These are phyloP conservation scores for Agrochola circellaris DNA, from an alignment of 2,888 invertebrate genomes.

Conservation along the genomic window DNA sequence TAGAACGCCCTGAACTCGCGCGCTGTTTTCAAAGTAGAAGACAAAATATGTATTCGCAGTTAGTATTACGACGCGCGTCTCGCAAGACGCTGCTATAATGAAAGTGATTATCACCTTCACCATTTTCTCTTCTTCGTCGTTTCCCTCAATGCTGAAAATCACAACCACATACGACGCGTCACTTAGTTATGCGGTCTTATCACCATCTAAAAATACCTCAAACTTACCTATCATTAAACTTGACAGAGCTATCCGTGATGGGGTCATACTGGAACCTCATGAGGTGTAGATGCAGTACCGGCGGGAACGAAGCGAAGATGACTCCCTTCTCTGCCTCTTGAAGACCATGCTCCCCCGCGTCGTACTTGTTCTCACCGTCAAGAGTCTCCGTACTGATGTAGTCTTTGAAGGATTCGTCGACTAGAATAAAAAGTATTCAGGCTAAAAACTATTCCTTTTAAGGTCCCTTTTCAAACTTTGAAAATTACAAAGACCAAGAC, in stretches of 20 bases:
- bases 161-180: not conserved
- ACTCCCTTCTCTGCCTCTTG: conserved; percentile 99
- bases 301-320: conserved; percentile 99
- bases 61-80: not conserved
- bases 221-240: conserved; percentile 95
- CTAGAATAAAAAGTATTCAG: conserved; percentile 83
- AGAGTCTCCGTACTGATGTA: conserved; percentile 98
- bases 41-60: not conserved
- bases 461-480: not conserved
- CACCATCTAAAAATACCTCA: not conserved
- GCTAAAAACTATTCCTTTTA: not conserved
- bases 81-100: not conserved
- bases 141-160: too few species aligned
- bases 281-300: conserved; percentile 98
- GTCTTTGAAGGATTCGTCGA: conserved; percentile 98
- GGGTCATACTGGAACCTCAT: conserved; percentile 99
- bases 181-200: not conserved
- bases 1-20: not conserved
- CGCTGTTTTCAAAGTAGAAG: not conserved
- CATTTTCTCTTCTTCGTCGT: too few species aligned
- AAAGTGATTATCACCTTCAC: not conserved
- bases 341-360: conserved; percentile 98
- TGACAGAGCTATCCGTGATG: conserved; percentile 98
- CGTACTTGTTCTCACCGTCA: conserved; percentile 99
- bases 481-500: not conserved